phyloP scores from a whole-genome alignment of 2,888 invertebrate genomes.

The Caenorhabditis sinica region DNA sequence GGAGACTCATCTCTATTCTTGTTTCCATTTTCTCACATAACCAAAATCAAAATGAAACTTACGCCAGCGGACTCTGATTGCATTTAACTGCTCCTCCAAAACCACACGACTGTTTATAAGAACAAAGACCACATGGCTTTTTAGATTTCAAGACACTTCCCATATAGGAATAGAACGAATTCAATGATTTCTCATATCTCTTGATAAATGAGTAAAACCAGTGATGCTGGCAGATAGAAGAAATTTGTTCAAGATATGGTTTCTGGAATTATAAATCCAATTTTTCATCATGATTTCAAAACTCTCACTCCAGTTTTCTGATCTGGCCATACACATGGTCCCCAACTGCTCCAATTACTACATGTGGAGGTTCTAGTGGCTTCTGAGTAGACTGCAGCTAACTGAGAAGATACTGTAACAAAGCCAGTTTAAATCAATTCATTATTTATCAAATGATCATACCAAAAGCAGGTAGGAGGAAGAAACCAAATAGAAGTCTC shows the following conservation, averaged over 20 bases:
- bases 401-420: constrained; percentile 66
- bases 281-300: background rate
- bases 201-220: constrained; percentile 83
- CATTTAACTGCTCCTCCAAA: constrained; percentile 81
- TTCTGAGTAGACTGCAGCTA: constrained; percentile 83
- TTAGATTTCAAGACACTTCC: constrained; percentile 73
- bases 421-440: background rate
- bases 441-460: background rate
- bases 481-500: constrained; percentile 30
- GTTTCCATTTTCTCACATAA: no score
- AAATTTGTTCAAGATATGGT: constrained; percentile 80
- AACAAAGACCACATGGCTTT: constrained; percentile 81
- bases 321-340: constrained; percentile 82
- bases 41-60: constrained; percentile 29
- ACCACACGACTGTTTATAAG: constrained; percentile 82
- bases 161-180: constrained; percentile 82
- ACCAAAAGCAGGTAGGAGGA: constrained; percentile 17
- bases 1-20: no score
- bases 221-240: constrained; percentile 81
- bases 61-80: constrained; percentile 81
- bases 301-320: constrained; percentile 62
- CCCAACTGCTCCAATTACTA: constrained; percentile 80
- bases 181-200: constrained; percentile 77
- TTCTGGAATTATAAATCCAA: constrained; percentile 59
- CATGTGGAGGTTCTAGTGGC: constrained; percentile 78